phyloP scores from a whole-genome alignment of 2,113 vertebrate genomes.

The Tylochromis polylepis region DNA sequence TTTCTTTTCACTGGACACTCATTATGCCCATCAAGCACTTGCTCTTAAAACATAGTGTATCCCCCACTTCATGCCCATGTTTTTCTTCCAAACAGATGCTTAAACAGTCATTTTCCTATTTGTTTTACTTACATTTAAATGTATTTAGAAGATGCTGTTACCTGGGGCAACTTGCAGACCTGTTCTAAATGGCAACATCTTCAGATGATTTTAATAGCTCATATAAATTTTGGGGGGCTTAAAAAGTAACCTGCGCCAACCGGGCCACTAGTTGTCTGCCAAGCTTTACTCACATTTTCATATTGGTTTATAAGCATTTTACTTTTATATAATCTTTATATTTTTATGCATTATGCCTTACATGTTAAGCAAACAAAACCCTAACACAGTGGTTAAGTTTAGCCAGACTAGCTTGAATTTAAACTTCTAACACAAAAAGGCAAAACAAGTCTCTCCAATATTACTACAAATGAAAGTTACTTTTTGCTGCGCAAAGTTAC shows the following conservation, averaged over 20 bases:
- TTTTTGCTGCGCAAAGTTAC: not conserved
- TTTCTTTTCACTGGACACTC: not conserved
- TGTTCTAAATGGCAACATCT: not conserved
- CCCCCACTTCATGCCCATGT: not conserved
- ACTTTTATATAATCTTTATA: not conserved
- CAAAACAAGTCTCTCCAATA: not conserved
- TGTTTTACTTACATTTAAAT: constrained; percentile 7
- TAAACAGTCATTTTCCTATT: not conserved
- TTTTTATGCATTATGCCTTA: not conserved
- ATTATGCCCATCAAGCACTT: not conserved
- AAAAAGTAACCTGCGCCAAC: not conserved
- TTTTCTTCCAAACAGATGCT: not conserved
- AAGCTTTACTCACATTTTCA: not conserved
- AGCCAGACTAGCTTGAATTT: not conserved
- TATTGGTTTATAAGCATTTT: not conserved
- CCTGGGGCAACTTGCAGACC: not conserved
- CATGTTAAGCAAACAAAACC: not conserved
- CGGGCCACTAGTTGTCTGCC: not conserved
- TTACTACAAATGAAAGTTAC: not conserved
- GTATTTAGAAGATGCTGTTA: not conserved
- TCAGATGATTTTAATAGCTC: not conserved
- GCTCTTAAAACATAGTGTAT: not conserved
- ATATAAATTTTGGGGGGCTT: not conserved
- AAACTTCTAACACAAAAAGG: not conserved
- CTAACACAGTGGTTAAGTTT: not conserved